Evolutionary conservation across 2,888 invertebrate species (phyloP).

Genomic region (Pediacus dermestoides): DNA sequence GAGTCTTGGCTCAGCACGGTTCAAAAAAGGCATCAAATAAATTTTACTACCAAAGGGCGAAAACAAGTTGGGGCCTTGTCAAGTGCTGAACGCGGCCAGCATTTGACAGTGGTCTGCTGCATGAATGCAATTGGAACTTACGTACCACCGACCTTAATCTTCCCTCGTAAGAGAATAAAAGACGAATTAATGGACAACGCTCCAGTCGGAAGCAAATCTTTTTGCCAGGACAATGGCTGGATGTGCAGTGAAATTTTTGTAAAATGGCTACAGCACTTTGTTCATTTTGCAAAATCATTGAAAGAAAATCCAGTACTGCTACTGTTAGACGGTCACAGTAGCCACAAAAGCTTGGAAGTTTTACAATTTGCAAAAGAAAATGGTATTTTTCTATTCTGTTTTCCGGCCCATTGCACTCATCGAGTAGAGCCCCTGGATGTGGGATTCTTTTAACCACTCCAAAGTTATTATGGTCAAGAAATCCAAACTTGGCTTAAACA

Average conservation of each 20-base stretch:
- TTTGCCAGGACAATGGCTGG: slow-evolving; percentile 37
- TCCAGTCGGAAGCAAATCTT: slow-evolving; percentile 37
- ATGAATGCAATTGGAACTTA: slow-evolving; percentile 38
- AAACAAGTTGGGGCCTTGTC: slow-evolving; percentile 43
- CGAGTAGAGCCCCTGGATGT: slow-evolving; percentile 8
- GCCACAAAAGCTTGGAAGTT: slow-evolving; percentile 23
- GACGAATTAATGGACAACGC: slow-evolving; percentile 38
- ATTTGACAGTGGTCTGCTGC: slow-evolving; percentile 40
- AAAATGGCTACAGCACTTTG: slow-evolving; percentile 20
- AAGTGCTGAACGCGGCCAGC: slow-evolving; percentile 40
- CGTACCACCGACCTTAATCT: slow-evolving; percentile 43
- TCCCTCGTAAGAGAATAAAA: slow-evolving; percentile 37
- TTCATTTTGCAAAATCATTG: slow-evolving; percentile 5
- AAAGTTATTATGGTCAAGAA: slow-evolving; percentile 13
- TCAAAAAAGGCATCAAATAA: slow-evolving; percentile 39
- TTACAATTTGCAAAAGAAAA: slow-evolving; percentile 17
- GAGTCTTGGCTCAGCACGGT: slow-evolving; percentile 47
- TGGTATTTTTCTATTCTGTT: slow-evolving; percentile 16
- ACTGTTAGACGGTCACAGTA: slow-evolving; percentile 34
- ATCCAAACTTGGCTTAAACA: slow-evolving; percentile 13
- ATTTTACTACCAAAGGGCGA: slow-evolving; percentile 39
- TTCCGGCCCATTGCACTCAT: slow-evolving; percentile 15
- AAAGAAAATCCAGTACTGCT: slow-evolving; percentile 31
- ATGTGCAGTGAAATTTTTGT: slow-evolving; percentile 34
- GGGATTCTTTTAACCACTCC: too few relatives aligned